Conservation (phyloP, 1,140 invertebrate species). For the Tetramorium parvispinum region DNA sequence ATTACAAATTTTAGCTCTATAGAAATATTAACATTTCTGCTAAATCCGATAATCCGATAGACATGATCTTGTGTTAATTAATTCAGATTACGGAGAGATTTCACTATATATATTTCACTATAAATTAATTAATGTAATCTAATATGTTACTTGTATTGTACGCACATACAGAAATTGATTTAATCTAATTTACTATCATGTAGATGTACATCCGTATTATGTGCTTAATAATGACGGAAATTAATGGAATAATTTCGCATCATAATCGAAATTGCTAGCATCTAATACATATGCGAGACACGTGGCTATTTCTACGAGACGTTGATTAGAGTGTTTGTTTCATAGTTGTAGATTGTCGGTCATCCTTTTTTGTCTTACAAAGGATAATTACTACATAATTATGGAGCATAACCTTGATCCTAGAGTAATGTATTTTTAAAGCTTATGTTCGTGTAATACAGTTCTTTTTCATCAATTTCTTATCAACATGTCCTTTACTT, state of each 20-base stretch:
- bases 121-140: constrained; percentile 30
- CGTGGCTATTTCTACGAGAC: not conserved
- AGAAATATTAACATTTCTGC: not conserved
- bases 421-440: not conserved
- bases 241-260: not conserved
- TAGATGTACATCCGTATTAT: not conserved
- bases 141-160: not conserved
- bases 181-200: not conserved
- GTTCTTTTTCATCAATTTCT: not conserved
- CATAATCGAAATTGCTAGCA: not conserved
- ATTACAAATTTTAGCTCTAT: not conserved
- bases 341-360: not conserved
- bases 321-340: not conserved
- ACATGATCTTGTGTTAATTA: not conserved
- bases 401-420: not conserved
- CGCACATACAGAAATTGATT: not conserved
- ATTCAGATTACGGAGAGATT: not conserved
- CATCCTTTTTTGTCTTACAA: not conserved
- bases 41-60: not conserved
- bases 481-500: not conserved
- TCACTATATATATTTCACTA: not conserved
- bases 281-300: not conserved
- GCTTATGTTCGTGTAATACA: not conserved
- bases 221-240: not conserved
- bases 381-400: not conserved